Base-by-base conservation (phyloP, 1,140 invertebrate species). In the Periplaneta americana region DNA sequence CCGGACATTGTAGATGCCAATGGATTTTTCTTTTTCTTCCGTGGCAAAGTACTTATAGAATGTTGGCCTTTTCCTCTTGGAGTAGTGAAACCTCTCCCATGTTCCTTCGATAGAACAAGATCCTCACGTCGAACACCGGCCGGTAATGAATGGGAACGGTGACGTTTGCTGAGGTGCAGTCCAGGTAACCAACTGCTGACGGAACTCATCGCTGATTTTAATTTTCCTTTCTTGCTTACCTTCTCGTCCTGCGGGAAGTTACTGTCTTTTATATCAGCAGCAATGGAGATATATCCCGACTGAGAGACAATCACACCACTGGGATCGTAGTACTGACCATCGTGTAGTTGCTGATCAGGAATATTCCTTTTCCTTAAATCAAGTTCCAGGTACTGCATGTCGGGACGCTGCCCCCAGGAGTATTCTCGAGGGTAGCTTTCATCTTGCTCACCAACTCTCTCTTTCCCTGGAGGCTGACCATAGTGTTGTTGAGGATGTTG, bases 101-200 rank as follows among this genome's bases (percentile, higher is more conserved):
- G 76, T 10, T 35, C 80, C 34, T 84, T 83, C 6, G 79, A 83
- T 78, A 78, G 81, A 57, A 91, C 90, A 2, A 91, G 84, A 84
- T 92, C 91, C 83, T 92, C 89, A 78, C 89, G 89, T 82, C 92
- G 90, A n/a, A 93, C 92, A 76, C 92, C 92, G 28, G 92, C 90
- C 1, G 95, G 95, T 82, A 97, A 89, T 0, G 95, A 96, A 85
- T 95, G 93, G 34, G 95, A 96, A 84, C 95, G 90, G 87, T 93
- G 92, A 82, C 95, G 90, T 87, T 94, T 95, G 11, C 92, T 91
- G 74, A 96, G 87, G 87, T 95, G 94, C 82, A 96, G 89, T 86
- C 96, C 95, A 0, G 95, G 95, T 36, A 97, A 87, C 92, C 95
- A 95, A 85, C 93, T 93, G 85, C 92, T 95, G 84, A 96, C 92